A percentile compares a stretch with the other conserved stretches of the same genome.
Conservation (phyloP, 2,113 vertebrate species). For the Oophaga pumilio region DNA sequence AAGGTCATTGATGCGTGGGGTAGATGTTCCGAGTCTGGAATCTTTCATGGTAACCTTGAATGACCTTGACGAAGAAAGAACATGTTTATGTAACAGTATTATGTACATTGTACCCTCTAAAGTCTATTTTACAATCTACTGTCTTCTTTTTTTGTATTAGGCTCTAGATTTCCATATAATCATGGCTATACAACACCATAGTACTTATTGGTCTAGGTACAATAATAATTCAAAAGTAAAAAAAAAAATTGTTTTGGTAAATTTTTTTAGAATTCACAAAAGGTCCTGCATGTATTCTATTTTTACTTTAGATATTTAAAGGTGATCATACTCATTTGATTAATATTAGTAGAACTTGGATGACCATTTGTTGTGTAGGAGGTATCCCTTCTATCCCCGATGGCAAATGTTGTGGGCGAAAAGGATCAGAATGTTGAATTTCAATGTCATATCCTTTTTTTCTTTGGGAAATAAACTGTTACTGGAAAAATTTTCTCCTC, state of each 20-base stretch:
- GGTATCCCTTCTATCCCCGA: too few species aligned
- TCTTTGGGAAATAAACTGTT: too few species aligned
- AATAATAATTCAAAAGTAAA: background rate
- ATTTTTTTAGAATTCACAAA: background rate
- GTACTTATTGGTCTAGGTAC: background rate
- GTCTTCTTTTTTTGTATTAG: background rate
- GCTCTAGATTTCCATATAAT: background rate
- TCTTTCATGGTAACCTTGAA: constrained; percentile 11
- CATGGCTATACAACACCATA: background rate
- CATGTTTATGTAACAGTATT: background rate
- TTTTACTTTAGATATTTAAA: too few species aligned
- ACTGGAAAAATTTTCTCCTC: too few species aligned
- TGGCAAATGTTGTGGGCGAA: too few species aligned
- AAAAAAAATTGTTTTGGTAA: background rate
- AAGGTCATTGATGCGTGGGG: background rate
- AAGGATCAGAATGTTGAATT: too few species aligned
- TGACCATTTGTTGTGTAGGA: too few species aligned
- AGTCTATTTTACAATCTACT: background rate
- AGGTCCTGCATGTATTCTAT: background rate
- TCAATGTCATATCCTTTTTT: too few species aligned
- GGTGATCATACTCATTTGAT: too few species aligned
- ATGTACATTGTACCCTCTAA: background rate
- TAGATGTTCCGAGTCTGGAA: background rate
- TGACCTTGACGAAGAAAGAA: constrained; percentile 9
- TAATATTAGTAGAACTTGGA: too few species aligned